Conservation (phyloP, 2,113 vertebrate genomes). For the Hypomesus transpacificus region DNA sequence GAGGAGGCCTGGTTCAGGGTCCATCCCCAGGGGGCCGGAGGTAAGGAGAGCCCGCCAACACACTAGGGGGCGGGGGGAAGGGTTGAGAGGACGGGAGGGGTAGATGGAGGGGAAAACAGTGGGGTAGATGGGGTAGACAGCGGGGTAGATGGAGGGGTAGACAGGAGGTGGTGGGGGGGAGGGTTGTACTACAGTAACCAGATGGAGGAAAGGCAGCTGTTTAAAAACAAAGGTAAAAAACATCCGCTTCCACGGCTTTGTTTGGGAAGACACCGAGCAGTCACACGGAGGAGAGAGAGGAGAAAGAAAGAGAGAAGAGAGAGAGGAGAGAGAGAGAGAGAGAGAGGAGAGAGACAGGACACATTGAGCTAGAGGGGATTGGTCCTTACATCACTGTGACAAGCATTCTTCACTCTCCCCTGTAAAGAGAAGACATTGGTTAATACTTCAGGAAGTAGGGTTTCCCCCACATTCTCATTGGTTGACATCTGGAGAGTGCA, state of each 20-base stretch:
- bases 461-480: constrained; percentile 47
- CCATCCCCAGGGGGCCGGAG: neutral
- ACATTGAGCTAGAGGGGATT: constrained; percentile 73
- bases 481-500: constrained; percentile 16
- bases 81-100: neutral
- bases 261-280: constrained; percentile 48
- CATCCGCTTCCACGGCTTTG: constrained; percentile 57
- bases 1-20: neutral
- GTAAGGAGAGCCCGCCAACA: constrained; percentile 16
- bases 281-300: constrained; percentile 48
- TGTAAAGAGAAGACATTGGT: constrained; percentile 78
- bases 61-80: neutral
- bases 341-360: constrained; percentile 65
- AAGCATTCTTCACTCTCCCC: constrained; percentile 84
- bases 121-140: too few relatives aligned
- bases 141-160: too few relatives aligned
- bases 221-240: constrained; percentile 43
- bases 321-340: constrained; percentile 55
- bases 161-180: neutral
- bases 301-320: too few relatives aligned
- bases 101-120: too few relatives aligned
- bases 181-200: constrained; percentile 16
- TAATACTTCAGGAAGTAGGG: constrained; percentile 65
- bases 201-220: constrained; percentile 7
- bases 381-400: constrained; percentile 85